These are phyloP conservation scores for Fissipunctia ypsillon DNA, from an alignment of 2,888 invertebrate species.

Conservation along the genomic window DNA sequence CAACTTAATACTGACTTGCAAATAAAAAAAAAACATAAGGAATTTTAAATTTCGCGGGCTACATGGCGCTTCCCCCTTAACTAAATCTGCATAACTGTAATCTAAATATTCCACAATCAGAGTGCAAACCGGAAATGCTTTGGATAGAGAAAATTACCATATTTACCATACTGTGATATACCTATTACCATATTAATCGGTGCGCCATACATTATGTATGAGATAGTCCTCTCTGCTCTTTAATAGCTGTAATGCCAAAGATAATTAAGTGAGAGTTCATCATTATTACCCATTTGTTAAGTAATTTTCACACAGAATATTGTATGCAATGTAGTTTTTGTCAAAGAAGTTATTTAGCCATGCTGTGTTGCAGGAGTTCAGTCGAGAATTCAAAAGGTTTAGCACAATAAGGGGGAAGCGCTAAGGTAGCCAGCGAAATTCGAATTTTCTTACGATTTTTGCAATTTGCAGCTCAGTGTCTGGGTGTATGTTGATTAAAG, in stretches of 20 bases:
- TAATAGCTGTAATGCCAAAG: constrained; percentile 10
- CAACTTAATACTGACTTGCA: too few species aligned
- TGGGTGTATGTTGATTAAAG: too few species aligned
- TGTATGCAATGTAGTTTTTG: neutral
- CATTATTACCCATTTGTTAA: constrained; percentile 5
- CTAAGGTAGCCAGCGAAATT: too few species aligned
- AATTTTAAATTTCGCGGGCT: too few species aligned
- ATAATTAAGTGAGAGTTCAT: constrained; percentile 26
- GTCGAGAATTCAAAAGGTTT: neutral
- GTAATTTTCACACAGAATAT: neutral
- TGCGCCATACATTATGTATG: constrained; percentile 40
- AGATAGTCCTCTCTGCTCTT: constrained; percentile 7
- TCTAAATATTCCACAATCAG: constrained; percentile 21
- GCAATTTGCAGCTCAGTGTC: too few species aligned
- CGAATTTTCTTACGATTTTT: too few species aligned
- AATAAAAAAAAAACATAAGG: too few species aligned
- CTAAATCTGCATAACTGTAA: constrained; percentile 18
- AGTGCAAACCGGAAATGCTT: constrained; percentile 27
- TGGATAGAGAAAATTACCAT: constrained; percentile 25
- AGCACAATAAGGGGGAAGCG: neutral
- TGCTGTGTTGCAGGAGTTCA: neutral
- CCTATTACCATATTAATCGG: constrained; percentile 47
- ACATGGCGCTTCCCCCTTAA: too few species aligned
- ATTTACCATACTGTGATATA: constrained; percentile 25
- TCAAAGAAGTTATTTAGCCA: neutral